Evolutionary conservation across 23 tunicate genomes (phyloP).

Genomic region (Halocynthia roretzi): DNA sequence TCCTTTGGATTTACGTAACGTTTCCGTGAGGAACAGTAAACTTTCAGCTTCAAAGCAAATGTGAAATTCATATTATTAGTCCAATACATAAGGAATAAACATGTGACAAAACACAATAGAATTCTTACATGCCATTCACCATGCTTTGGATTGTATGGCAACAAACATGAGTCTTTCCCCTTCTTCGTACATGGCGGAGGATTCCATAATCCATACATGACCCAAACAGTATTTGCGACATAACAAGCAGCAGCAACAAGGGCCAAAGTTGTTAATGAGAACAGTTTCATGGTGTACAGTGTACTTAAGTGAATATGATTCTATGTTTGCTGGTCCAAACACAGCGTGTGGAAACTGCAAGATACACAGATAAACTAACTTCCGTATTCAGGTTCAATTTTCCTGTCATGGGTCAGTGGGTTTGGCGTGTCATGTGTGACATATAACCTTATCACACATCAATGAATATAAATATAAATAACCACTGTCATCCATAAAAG

Average conservation of each 20-base stretch:
- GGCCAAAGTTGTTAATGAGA: conserved; percentile 42
- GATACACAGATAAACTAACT: no score
- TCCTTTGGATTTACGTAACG: neutral
- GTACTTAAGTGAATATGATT: no score
- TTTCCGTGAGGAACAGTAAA: conserved; percentile 7
- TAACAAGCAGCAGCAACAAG: conserved; percentile 19
- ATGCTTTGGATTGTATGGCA: conserved; percentile 25
- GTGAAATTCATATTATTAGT: neutral
- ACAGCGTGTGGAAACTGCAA: no score
- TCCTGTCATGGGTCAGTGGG: no score
- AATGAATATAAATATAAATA: no score
- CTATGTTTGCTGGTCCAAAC: no score
- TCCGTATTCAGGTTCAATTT: no score
- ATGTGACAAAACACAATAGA: neutral
- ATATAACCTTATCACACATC: no score
- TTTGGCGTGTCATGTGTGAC: no score
- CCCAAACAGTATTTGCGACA: conserved; percentile 33
- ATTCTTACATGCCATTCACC: conserved; percentile 56
- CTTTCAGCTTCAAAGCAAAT: conserved; percentile 35
- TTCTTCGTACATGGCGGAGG: conserved; percentile 34
- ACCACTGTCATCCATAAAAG: no score
- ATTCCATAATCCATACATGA: conserved; percentile 58
- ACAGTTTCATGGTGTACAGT: conserved; percentile 34
- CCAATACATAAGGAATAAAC: neutral
- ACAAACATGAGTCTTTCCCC: conserved; percentile 19